These are phyloP conservation scores for Phrynosoma blainvillii DNA, from an alignment of 2,113 vertebrate genomes.

Conservation along the genomic window DNA sequence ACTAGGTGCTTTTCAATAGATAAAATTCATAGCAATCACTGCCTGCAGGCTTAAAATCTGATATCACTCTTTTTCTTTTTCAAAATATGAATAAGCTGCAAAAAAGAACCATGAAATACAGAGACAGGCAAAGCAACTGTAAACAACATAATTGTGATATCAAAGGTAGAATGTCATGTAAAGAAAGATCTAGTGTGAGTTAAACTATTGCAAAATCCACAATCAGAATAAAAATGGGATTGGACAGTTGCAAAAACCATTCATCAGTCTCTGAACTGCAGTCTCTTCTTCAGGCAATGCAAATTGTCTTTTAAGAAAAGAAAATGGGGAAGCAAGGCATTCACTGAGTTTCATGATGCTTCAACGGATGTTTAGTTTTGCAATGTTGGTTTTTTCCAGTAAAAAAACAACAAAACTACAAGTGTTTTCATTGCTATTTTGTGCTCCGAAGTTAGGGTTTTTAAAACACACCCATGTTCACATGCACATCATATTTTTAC, in stretches of 20 bases:
- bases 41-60: neutral
- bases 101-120: neutral
- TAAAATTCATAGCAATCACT: neutral
- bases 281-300: neutral
- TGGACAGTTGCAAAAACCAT: neutral
- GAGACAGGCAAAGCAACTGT: no score
- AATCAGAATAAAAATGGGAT: neutral
- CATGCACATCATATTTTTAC: conserved; percentile 31
- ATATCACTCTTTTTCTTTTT: neutral
- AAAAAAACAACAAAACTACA: conserved; percentile 14
- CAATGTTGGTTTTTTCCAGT: conserved; percentile 17
- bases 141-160: neutral
- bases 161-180: neutral
- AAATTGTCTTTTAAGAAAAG: neutral
- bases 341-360: conserved; percentile 6
- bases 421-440: conserved; percentile 36
- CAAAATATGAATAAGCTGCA: neutral
- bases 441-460: conserved; percentile 30
- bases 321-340: neutral
- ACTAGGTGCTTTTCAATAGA: neutral
- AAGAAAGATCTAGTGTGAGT: neutral
- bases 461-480: neutral
- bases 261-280: neutral
- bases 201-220: conserved; percentile 2
- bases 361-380: conserved; percentile 36